Percentiles rank a stretch among this genome's conserved stretches.
phyloP scores from a whole-genome alignment of 1,140 invertebrate species.

The Andrena cerasifolii region DNA sequence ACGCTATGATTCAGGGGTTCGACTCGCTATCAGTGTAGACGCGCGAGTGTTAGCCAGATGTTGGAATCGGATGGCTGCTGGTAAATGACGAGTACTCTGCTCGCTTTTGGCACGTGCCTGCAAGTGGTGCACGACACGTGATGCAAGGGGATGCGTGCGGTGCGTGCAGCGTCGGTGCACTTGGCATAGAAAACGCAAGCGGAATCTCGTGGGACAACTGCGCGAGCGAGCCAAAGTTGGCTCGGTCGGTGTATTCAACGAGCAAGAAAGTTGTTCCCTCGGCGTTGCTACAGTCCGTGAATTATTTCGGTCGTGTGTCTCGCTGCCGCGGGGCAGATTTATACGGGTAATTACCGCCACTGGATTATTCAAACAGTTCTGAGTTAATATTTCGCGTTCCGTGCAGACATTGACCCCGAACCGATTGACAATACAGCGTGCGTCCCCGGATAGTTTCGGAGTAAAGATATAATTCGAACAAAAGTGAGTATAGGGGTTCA shows the following conservation, averaged over 20 bases:
- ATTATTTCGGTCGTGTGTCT: constrained; percentile 25
- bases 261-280: constrained; percentile 22
- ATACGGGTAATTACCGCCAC: background rate
- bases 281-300: background rate
- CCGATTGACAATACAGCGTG: background rate
- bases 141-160: background rate
- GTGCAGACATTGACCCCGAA: constrained; percentile 11
- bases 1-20: too few relatives aligned
- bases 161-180: constrained; percentile 23
- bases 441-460: background rate
- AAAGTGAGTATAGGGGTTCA: too few relatives aligned
- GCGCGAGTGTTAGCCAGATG: too few relatives aligned
- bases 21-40: too few relatives aligned
- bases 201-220: constrained; percentile 33
- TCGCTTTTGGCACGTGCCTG: background rate
- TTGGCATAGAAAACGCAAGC: constrained; percentile 52
- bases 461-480: background rate
- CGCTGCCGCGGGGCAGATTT: background rate
- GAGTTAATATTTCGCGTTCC: background rate
- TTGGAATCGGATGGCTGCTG: too few relatives aligned
- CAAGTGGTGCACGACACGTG: background rate
- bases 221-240: constrained; percentile 13
- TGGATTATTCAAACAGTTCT: constrained; percentile 2
- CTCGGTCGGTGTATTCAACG: background rate
- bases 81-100: too few relatives aligned